Conservation (phyloP, 2,888 invertebrate species). For the Pemphredon lugubris region DNA sequence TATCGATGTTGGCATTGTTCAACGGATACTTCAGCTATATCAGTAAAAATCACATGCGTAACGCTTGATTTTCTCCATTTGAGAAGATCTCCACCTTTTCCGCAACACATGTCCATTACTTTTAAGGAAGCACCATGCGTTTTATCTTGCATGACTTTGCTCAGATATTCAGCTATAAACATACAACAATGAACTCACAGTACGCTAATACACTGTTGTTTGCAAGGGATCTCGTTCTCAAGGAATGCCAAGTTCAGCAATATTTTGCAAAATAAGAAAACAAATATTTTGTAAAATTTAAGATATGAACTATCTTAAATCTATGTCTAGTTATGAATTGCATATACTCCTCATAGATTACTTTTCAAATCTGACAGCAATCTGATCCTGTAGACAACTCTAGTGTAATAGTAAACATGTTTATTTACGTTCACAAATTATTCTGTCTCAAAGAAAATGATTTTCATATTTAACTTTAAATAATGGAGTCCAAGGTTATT, state of each 20-base stretch:
- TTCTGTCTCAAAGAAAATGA: too few relatives aligned
- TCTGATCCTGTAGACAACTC: too few relatives aligned
- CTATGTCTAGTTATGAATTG: neutral
- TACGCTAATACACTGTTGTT: too few relatives aligned
- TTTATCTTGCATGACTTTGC: slow-evolving; percentile 85
- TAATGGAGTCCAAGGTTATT: too few relatives aligned
- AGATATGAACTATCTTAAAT: slow-evolving; percentile 13
- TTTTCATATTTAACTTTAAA: too few relatives aligned
- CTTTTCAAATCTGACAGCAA: too few relatives aligned
- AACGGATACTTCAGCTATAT: slow-evolving; percentile 96
- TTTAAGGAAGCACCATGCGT: slow-evolving; percentile 86
- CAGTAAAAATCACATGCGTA: slow-evolving; percentile 92
- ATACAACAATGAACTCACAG: neutral
- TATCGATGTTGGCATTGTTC: slow-evolving; percentile 95
- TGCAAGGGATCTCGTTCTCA: too few relatives aligned
- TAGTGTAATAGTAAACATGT: too few relatives aligned
- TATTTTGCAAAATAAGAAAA: neutral
- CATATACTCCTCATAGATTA: slow-evolving; percentile 3
- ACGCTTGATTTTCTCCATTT: slow-evolving; percentile 96
- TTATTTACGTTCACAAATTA: too few relatives aligned
- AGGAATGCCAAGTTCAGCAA: too few relatives aligned
- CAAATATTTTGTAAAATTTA: neutral
- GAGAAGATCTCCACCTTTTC: slow-evolving; percentile 98
- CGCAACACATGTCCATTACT: slow-evolving; percentile 97
- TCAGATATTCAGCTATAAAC: slow-evolving; percentile 83